Evolutionary conservation across 2,888 invertebrate genomes (phyloP), one percentile per base, ranked within the genome.

Genomic region (Nemapogon koenigi): DNA sequence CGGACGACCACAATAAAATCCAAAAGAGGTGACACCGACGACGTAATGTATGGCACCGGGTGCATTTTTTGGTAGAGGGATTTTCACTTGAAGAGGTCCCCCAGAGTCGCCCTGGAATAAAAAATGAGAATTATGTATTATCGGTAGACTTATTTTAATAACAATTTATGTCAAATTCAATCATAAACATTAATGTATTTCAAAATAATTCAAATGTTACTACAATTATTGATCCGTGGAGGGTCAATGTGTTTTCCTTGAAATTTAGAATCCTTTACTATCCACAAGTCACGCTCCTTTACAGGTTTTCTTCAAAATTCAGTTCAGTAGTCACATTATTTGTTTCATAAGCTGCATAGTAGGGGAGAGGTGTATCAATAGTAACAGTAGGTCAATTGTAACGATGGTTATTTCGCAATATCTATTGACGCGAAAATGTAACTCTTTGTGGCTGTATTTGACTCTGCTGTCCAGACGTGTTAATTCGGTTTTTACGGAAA

Each of bases 1-100:
- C n/a, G 37, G 35, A 2, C 35, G 26, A 0, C 45, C 50, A 31
- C 53, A 50, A 6, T 43, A 43, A 10, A 39, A 15, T 6, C 50
- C 51, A 35, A 50, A 50, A n/a, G 48, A 46, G 8, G 49, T 52
- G 4, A 52, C 38, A 6, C 49, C 52, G n/a, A 50, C 28, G 6
- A 48, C 26, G 29, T 43, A 40, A 39, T 44, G 41, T 10, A 46
- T 44, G 17, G 41, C 41, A 2, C 18, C 17, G 15, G 40, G 36
- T 1, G 14, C 26, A 6, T 16, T 16, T 3, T 6, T 11, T n/a
- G 40, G 40, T 7, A 39, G 27, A 6, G 32, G 19, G 13, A 44
- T 22, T n/a, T 40, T 41, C 26, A 45, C 35, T 39, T 46, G 47
- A 4, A 53, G 39, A 2, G 53, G 53, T 4, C 51, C 51, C 4